Evolutionary conservation across 2,797 vertebrate genomes (phyloP), one percentile per base, ranked within the genome.

Genomic region (Euphonia xanthogaster): DNA sequence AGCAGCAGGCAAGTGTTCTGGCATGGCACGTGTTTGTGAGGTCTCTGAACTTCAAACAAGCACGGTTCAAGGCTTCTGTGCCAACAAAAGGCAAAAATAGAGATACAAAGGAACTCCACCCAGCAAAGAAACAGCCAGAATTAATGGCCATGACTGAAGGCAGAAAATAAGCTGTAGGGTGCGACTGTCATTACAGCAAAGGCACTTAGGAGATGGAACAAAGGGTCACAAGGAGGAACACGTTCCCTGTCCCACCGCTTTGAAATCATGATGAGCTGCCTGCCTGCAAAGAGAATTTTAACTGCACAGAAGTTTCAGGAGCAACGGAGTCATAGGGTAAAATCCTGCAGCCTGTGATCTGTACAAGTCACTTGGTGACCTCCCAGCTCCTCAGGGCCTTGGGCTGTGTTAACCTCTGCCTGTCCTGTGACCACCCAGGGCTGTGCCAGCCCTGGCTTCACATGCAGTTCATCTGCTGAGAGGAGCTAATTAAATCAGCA

Each of bases 201-300:
- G 84, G 92, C 94, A 86, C 87, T 93, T 58, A 68, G 0, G 31
- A 90, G 88, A 60, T 45, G 86, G 94, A 95, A 96, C 94, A 91
- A 95, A 93, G 78, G 93, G 96, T 96, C 95, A 94, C 81, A 66
- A 80, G 75, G 65, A 95, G 65, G 84, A 86, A 60, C 87, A 83
- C 17, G 48, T 72, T 94, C 93, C 66, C 50, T 60, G 24, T 72
- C 91, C 85, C 15, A 1, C 30, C 5, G n/a, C 95, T 95, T 94
- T 94, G 89, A 96, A 86, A 84, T 66, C 82, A 18, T 3, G 40
- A 81, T 12, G 33, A 57, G 89, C 51, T 84, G 89, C 75, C 73
- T 93, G 88, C 68, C 79, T 96, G 89, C 82, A 78, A 84, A 72
- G 55, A 81, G 51, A 47, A 65, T 88, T 93, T 91, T 39, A 86